Evolutionary conservation across 2,888 invertebrate genomes (phyloP), one percentile per base, ranked within the genome.

Genomic region (Agonum fuliginosum): DNA sequence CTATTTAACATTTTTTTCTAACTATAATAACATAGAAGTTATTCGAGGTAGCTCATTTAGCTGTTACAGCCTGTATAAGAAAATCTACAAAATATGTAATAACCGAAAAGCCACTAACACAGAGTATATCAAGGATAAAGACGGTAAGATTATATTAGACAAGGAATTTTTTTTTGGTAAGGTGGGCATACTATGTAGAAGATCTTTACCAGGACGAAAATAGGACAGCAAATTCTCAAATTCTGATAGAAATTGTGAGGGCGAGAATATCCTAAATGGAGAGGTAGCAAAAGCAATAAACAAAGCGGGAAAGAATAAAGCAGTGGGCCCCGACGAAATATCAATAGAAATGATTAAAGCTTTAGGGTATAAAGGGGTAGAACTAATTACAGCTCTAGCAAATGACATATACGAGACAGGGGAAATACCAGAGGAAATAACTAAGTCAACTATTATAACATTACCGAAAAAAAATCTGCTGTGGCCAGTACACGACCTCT

Each of bases 301-400:
- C 8, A 6, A 30, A 30, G 3, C 30, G 3, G 30, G 30, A 5
- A 30, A 30, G 30, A 30, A 30, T 30, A 30, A 30, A 6, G 30
- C 3, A 30, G 30, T 30, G 8, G 30, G 30, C 8, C 30, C 30
- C 8, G 8, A 30, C 8, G 30, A 72, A 43, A 34, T 78, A 34
- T n/a, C 46, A 37, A 46, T 41, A 3, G 76, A 80, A 76, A 34
- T 80, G 22, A 69, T 80, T 46, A 78, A 79, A 78, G 46, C 78
- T 27, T 19, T 80, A 24, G 70, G 79, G 51, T 77, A 79, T 17
- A 77, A 79, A 37, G 62, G 69, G 37, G 51, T 80, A n/a, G 41
- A 41, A 22, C 34, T 37, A 43, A 19, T 80, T 43, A 58, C 48
- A 4, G 30, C 41, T 8, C 34, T 78, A n/a, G 78, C 79, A 34